These are phyloP conservation scores for Coryphaenoides rupestris DNA, from an alignment of 2,113 vertebrate species.

Conservation along the genomic window DNA sequence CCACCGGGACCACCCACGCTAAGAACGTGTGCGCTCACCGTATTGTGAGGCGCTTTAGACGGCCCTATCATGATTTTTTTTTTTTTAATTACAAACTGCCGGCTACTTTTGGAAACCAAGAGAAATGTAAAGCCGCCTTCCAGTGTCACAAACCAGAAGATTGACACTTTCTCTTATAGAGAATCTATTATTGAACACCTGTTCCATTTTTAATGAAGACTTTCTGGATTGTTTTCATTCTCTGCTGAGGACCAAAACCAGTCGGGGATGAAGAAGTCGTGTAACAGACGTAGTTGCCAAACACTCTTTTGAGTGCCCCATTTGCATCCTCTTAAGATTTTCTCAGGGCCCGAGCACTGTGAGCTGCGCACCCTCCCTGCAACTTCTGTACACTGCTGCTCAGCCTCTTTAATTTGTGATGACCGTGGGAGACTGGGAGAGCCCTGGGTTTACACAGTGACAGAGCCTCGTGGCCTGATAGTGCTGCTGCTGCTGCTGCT, in stretches of 20 bases:
- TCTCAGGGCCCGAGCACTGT: slow-evolving; percentile 27
- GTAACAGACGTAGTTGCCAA: slow-evolving; percentile 22
- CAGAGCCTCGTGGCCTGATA: slow-evolving; percentile 47
- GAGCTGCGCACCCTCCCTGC: slow-evolving; percentile 25
- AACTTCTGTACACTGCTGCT: slow-evolving; percentile 42
- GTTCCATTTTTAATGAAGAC: not conserved
- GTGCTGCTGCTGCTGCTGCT: slow-evolving; percentile 21
- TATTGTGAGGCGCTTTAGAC: no score
- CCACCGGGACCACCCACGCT: no score
- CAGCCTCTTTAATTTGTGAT: slow-evolving; percentile 60
- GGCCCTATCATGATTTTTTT: no score
- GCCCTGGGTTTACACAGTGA: slow-evolving; percentile 31
- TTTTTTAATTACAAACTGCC: no score
- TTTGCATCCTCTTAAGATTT: slow-evolving; percentile 48
- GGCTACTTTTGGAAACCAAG: no score
- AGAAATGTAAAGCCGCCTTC: no score
- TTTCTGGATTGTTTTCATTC: not conserved
- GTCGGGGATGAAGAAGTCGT: slow-evolving; percentile 13
- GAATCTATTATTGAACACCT: not conserved
- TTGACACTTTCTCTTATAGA: no score
- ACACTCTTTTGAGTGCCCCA: slow-evolving; percentile 33
- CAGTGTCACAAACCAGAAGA: no score
- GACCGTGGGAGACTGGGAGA: slow-evolving; percentile 50
- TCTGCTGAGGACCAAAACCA: slow-evolving; percentile 4
- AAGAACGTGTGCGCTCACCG: no score